Base-by-base conservation (phyloP, 30 jellyfish, hydroid and myxozoan genomes). In the Nemopilema nomurai region DNA sequence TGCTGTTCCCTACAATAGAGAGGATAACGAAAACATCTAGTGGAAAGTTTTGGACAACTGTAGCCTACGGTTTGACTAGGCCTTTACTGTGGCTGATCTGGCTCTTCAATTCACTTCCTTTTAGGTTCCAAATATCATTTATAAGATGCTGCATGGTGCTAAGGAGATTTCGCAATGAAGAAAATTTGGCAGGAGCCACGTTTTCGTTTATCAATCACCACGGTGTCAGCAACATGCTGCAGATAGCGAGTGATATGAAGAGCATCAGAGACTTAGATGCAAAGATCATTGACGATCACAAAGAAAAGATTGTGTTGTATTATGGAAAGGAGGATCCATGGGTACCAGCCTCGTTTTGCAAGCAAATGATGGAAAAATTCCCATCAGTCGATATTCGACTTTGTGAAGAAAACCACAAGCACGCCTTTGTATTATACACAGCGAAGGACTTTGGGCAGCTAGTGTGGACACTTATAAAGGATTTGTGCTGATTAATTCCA, bases 1-100 rank as follows among this genome's bases (percentile, higher is more conserved):
- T 82, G 30, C 75, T 90, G 26, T 90, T 90, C 72, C 97, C 97
- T 8, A 76, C 97, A 3, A 82, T 90, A 20, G 94, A 82, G 20
- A 76, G 88, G 4, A 51, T 90, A 16, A 73, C 82, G 25, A 51
- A 51, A 17, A 90, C 97, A 22, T 81, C 94, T 0, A 83, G 77
- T 57, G 93, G 94, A 19, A 67, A 33, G 51, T 90, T 90, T 29
- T 90, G 97, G 97, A 74, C 72, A 0, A 82, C 94, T 0, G 80
- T 90, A 9, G 75, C 94, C 3, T 13, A 64, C 28, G 82, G 67
- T 71, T 30, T 81, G 90, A 32, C 50, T 4, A 28, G 24, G 83
- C 90, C 90, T 41, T 26, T 81, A 75, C 67, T 81, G 18, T 69
- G 83, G 80, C 17, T 81, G 17, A 69, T 81, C 1, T 63, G 82